Percentiles rank a stretch among this genome's conserved stretches.
Conservation (phyloP, 1,140 invertebrate species). For the Mactra quadrangularis region DNA sequence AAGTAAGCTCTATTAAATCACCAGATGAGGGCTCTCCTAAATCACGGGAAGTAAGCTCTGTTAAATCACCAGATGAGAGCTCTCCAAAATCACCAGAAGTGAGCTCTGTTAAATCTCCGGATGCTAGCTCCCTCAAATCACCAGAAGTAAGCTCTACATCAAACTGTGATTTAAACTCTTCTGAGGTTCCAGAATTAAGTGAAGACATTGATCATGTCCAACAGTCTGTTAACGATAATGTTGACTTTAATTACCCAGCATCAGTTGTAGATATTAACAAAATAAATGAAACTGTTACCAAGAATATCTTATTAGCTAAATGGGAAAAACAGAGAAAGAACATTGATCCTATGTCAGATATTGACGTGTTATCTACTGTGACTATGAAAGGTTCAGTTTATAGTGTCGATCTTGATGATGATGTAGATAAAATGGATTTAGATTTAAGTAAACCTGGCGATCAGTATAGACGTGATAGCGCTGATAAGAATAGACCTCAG, state of each 20-base stretch:
- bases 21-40: constrained; percentile 39
- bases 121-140: constrained; percentile 29
- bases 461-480: background rate
- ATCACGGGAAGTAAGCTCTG: constrained; percentile 6
- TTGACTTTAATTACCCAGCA: no score
- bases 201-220: no score
- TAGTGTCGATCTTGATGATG: constrained; percentile 51
- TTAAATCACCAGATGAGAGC: constrained; percentile 35
- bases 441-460: constrained; percentile 2
- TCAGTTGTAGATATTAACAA: no score
- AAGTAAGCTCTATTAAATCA: constrained; percentile 24
- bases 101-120: constrained; percentile 20
- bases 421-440: constrained; percentile 38
- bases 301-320: no score
- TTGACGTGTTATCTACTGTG: constrained; percentile 13
- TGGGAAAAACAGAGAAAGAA: background rate
- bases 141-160: constrained; percentile 24
- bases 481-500: background rate
- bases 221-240: no score
- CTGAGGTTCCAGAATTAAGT: no score
- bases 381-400: constrained; percentile 13
- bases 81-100: constrained; percentile 13
- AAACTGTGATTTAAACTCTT: background rate
- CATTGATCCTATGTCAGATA: background rate
- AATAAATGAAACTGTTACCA: no score